A percentile compares a stretch with the other conserved stretches of the same genome.
Conservation (phyloP, 2,797 vertebrate species). For the Rhinella marina region DNA sequence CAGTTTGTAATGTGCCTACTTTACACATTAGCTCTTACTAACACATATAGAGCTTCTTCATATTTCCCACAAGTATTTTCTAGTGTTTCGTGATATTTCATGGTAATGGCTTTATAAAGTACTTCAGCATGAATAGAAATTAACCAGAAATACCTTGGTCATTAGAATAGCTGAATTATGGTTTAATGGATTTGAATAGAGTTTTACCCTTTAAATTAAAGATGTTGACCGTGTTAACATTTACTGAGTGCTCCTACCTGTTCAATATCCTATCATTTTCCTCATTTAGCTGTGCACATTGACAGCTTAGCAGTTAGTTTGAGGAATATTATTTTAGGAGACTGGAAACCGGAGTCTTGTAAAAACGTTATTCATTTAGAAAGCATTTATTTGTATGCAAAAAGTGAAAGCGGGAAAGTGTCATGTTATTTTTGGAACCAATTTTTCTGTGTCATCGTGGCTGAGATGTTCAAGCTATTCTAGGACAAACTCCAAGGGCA, state of each 20-base stretch:
- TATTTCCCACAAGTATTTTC: slow-evolving; percentile 37
- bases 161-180: slow-evolving; percentile 34
- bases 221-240: slow-evolving; percentile 51
- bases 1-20: neutral
- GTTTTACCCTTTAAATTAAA: slow-evolving; percentile 42
- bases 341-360: slow-evolving; percentile 19
- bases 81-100: slow-evolving; percentile 36
- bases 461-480: slow-evolving; percentile 34
- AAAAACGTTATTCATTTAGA: slow-evolving; percentile 53
- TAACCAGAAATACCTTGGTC: slow-evolving; percentile 42
- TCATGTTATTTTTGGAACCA: slow-evolving; percentile 52
- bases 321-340: slow-evolving; percentile 57
- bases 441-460: slow-evolving; percentile 53
- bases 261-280: slow-evolving; percentile 43
- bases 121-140: slow-evolving; percentile 27
- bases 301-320: slow-evolving; percentile 43
- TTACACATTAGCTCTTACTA: slow-evolving; percentile 4
- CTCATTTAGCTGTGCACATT: slow-evolving; percentile 39
- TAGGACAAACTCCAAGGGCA: slow-evolving; percentile 49
- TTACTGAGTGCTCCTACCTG: slow-evolving; percentile 36
- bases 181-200: slow-evolving; percentile 38
- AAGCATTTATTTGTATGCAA: slow-evolving; percentile 56
- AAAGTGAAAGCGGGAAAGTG: slow-evolving; percentile 30
- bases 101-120: slow-evolving; percentile 40
- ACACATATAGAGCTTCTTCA: slow-evolving; percentile 9